A percentile compares a stretch with the other conserved stretches of the same genome.
phyloP scores from a whole-genome alignment of 2,888 invertebrate species.

The Netelia fuscicornis region DNA sequence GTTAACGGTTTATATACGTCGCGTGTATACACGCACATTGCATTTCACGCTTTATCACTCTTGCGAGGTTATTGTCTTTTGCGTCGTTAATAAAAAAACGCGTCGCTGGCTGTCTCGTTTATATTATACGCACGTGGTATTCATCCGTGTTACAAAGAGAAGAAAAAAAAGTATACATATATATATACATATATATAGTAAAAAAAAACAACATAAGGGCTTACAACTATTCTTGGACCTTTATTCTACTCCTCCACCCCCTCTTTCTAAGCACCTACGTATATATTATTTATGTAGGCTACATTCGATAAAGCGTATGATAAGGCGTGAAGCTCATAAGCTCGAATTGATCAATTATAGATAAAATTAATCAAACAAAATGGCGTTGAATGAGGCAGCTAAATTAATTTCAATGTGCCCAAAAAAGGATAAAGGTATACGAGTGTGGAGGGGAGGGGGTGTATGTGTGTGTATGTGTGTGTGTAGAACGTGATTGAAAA shows the following conservation, averaged over 20 bases:
- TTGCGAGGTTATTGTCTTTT: slow-evolving; percentile 80
- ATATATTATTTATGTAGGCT: slow-evolving; percentile 37
- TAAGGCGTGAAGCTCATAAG: slow-evolving; percentile 51
- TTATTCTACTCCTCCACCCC: slow-evolving; percentile 36
- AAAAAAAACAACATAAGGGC: neutral
- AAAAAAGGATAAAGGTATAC: neutral
- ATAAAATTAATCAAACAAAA: slow-evolving; percentile 5
- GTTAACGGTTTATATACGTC: slow-evolving; percentile 73
- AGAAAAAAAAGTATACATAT: slow-evolving; percentile 48
- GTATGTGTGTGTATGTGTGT: neutral
- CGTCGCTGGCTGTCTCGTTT: slow-evolving; percentile 51
- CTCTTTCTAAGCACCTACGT: slow-evolving; percentile 46
- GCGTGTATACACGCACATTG: slow-evolving; percentile 73
- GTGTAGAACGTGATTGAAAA: neutral
- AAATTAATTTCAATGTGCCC: neutral
- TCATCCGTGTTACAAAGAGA: slow-evolving; percentile 63
- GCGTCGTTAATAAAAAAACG: slow-evolving; percentile 70
- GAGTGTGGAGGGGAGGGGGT: neutral
- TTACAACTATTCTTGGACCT: slow-evolving; percentile 67
- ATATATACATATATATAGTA: too few species aligned
- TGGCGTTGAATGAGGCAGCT: slow-evolving; percentile 13
- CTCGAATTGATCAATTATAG: slow-evolving; percentile 9
- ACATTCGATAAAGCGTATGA: slow-evolving; percentile 20
- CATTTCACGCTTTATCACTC: slow-evolving; percentile 81
- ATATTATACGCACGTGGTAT: slow-evolving; percentile 53